Conservation (phyloP, 2,113 vertebrate species). For the Mohoua ochrocephala region DNA sequence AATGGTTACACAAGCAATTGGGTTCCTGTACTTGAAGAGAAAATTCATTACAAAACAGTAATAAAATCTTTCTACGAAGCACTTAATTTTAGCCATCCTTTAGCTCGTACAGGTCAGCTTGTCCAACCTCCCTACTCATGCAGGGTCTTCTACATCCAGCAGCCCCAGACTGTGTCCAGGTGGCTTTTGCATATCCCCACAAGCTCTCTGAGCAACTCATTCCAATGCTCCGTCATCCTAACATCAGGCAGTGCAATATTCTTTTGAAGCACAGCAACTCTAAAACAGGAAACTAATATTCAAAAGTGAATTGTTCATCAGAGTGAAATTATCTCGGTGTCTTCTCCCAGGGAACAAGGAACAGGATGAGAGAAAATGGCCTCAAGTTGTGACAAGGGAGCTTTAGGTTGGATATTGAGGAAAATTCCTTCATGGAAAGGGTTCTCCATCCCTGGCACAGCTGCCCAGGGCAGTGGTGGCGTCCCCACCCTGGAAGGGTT, state of each 20-base stretch:
- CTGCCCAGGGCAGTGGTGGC: too few species aligned
- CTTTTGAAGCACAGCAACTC: background rate
- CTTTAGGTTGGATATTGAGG: background rate
- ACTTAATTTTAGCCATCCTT: background rate
- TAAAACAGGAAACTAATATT: background rate
- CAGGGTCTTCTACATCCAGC: background rate
- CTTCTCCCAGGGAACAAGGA: background rate
- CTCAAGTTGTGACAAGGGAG: background rate
- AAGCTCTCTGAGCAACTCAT: background rate
- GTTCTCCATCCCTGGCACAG: background rate
- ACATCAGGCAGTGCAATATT: background rate
- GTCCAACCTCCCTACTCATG: background rate
- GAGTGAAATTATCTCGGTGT: background rate
- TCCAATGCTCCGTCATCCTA: background rate
- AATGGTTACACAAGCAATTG: background rate
- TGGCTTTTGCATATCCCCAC: background rate
- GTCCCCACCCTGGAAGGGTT: rapidly evolving
- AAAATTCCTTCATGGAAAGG: background rate
- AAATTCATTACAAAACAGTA: background rate
- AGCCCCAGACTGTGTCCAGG: rapidly evolving
- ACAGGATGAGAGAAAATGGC: background rate
- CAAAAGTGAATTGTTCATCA: background rate
- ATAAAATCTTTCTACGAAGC: background rate
- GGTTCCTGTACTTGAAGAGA: background rate
- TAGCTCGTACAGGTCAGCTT: background rate